phyloP scores from a whole-genome alignment of 2,797 vertebrate genomes.

The Nasua narica region DNA sequence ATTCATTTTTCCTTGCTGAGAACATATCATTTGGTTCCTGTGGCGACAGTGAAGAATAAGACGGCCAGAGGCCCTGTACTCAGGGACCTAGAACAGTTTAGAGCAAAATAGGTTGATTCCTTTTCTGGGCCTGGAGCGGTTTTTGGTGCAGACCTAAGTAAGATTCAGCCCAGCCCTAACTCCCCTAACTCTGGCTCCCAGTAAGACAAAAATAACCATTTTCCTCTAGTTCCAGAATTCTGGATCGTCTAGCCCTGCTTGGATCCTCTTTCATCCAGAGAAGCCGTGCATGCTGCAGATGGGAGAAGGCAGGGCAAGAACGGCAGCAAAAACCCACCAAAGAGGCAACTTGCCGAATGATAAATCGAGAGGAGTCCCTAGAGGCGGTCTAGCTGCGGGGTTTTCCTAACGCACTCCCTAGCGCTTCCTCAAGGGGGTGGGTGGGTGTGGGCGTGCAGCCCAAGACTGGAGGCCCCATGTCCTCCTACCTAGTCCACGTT shows the following conservation, averaged over 20 bases:
- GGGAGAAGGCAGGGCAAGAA: background rate
- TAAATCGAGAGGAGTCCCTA: background rate
- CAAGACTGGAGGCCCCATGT: background rate
- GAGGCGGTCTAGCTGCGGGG: background rate
- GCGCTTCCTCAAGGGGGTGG: background rate
- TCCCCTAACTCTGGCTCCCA: background rate
- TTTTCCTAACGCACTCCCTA: background rate
- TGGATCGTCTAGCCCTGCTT: background rate
- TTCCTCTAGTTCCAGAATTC: background rate
- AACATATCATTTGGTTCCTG: background rate
- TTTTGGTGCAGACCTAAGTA: background rate
- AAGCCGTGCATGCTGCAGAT: background rate
- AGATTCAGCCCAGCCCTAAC: background rate
- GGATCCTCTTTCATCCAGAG: background rate
- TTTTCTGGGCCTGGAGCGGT: background rate
- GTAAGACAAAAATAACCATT: background rate
- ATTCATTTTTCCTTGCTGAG: background rate
- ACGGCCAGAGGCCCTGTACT: background rate
- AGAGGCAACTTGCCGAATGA: background rate
- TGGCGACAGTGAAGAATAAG: background rate
- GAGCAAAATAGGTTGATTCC: background rate
- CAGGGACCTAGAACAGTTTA: background rate
- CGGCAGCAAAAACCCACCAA: background rate
- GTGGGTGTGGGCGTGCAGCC: background rate
- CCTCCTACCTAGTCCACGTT: background rate